These are phyloP conservation scores for Myotis brandtii DNA, from an alignment of 2,113 vertebrate species.

Conservation along the genomic window DNA sequence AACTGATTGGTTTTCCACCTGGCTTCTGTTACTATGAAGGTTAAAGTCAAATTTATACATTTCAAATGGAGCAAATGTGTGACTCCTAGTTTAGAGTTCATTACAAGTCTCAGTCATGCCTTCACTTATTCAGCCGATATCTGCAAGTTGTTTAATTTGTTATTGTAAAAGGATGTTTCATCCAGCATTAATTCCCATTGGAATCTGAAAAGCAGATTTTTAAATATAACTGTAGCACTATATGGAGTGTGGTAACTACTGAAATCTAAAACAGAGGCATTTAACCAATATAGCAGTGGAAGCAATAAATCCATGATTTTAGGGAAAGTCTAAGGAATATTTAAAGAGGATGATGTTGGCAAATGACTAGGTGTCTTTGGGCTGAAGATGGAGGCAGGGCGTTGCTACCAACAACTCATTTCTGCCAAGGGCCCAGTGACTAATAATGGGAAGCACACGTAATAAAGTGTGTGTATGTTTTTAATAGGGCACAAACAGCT, in stretches of 20 bases:
- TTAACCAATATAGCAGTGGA: not conserved
- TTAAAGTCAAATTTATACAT: not conserved
- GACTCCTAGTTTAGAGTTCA: not conserved
- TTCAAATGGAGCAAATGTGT: not conserved
- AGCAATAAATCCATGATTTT: not conserved
- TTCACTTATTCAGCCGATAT: not conserved
- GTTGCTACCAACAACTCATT: not conserved
- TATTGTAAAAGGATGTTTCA: not conserved
- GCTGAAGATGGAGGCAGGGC: fast-evolving
- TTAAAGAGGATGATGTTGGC: not conserved
- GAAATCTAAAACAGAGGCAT: not conserved
- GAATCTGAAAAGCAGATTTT: not conserved
- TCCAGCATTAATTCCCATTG: not conserved
- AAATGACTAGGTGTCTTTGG: not conserved
- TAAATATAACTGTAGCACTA: not conserved
- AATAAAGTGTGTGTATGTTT: not conserved
- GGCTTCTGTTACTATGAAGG: not conserved
- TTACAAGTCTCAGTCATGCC: not conserved
- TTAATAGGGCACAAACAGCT: not conserved
- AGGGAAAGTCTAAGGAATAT: not conserved
- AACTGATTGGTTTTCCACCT: not conserved
- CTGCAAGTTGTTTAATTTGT: not conserved
- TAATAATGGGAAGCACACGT: not conserved
- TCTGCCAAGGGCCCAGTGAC: not conserved
- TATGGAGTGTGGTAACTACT: not conserved